A percentile compares a stretch with the other conserved stretches of the same genome.
These are phyloP conservation scores for Cheirogaleus major DNA, from an alignment of 2,797 vertebrate species.

Conservation along the genomic window DNA sequence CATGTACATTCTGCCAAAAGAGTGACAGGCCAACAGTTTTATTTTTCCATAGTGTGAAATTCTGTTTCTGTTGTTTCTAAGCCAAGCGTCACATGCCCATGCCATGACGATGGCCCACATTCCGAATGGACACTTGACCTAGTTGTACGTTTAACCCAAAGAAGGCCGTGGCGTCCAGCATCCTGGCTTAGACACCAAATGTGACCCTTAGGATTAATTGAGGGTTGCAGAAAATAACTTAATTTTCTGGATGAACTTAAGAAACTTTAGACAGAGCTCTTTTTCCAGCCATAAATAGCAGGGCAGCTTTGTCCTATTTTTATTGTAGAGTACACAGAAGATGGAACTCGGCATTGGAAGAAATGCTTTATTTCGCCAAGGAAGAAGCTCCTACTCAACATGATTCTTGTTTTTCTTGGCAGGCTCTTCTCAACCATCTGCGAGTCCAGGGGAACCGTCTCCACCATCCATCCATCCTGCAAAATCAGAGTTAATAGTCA, in stretches of 20 bases:
- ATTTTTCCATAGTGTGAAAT: not conserved
- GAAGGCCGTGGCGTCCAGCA: not conserved
- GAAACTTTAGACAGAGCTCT: slow-evolving; percentile 37
- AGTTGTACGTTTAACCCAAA: not conserved
- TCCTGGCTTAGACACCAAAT: not conserved
- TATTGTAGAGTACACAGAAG: slow-evolving; percentile 57
- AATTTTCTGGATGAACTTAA: slow-evolving; percentile 30
- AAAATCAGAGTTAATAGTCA: slow-evolving; percentile 85
- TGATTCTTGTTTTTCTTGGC: slow-evolving; percentile 72
- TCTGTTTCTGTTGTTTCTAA: not conserved
- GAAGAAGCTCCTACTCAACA: slow-evolving; percentile 59
- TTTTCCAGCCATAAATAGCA: slow-evolving; percentile 61
- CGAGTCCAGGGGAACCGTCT: slow-evolving; percentile 77
- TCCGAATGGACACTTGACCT: slow-evolving; percentile 25
- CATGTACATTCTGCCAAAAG: not conserved
- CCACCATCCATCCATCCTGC: slow-evolving; percentile 81
- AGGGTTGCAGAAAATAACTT: slow-evolving; percentile 25
- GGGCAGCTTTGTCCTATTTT: slow-evolving; percentile 66
- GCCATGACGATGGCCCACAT: not conserved
- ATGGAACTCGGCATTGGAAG: slow-evolving; percentile 58
- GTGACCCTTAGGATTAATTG: slow-evolving; percentile 27
- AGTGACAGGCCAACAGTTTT: no score
- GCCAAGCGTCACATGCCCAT: not conserved
- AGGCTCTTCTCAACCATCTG: slow-evolving; percentile 73
- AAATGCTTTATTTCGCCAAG: slow-evolving; percentile 58